phyloP scores from a whole-genome alignment of 2,888 invertebrate species.

The Xestia ashworthii region DNA sequence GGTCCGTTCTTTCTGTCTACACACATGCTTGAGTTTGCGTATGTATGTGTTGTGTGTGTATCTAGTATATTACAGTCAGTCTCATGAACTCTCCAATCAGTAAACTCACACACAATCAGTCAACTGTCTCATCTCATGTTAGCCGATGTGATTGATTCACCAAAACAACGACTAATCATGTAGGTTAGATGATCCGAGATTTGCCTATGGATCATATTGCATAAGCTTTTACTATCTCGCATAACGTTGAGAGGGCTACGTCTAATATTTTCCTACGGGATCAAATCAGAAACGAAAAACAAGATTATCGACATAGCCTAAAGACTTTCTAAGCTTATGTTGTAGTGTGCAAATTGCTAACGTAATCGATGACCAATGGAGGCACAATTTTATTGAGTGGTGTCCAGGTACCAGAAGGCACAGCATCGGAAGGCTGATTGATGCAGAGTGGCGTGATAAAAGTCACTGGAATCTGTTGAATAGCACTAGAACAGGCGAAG shows the following conservation, averaged over 20 bases:
- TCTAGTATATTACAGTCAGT: neutral
- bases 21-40: neutral
- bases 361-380: neutral
- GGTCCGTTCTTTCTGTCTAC: no score
- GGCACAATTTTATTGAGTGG: neutral
- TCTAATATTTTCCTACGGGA: neutral
- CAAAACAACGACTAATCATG: neutral
- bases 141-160: conserved; percentile 32
- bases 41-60: neutral
- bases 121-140: conserved; percentile 6
- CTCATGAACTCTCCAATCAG: neutral
- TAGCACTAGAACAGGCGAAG: neutral
- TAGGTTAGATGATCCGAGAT: conserved; percentile 16
- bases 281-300: neutral
- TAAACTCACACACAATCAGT: conserved; percentile 1
- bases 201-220: conserved; percentile 24
- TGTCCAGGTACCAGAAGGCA: neutral
- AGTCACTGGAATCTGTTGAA: neutral
- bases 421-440: neutral
- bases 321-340: neutral
- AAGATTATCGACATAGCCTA: neutral
- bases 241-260: neutral
- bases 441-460: neutral
- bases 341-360: neutral
- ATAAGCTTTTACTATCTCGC: conserved; percentile 4